These are phyloP conservation scores for Conus canariensis DNA, from an alignment of 2,888 invertebrate species.

Conservation along the genomic window DNA sequence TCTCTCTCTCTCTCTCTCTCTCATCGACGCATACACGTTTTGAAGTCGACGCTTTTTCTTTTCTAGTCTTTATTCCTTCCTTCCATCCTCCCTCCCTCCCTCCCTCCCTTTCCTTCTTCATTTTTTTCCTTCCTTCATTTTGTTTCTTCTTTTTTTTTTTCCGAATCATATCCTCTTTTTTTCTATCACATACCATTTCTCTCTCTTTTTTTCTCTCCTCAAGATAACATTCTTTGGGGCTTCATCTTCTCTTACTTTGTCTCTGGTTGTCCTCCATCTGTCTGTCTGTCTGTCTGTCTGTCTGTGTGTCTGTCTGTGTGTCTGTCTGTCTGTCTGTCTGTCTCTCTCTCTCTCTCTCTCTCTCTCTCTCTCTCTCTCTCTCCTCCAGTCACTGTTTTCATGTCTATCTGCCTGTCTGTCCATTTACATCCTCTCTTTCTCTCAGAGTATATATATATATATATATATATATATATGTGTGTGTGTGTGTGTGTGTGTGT, in stretches of 20 bases:
- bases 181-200: neutral
- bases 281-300: neutral
- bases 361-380: neutral
- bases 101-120: too few species aligned
- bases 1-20: too few species aligned
- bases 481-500: constrained; percentile 7
- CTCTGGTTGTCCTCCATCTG: neutral
- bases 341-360: neutral
- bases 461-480: neutral
- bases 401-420: neutral
- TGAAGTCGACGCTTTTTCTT: too few species aligned
- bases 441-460: neutral
- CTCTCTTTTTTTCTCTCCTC: neutral
- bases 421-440: neutral
- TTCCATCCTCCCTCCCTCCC: too few species aligned
- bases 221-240: neutral
- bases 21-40: too few species aligned
- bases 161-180: too few species aligned
- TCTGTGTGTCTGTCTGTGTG: neutral
- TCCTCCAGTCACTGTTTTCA: neutral
- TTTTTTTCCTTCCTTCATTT: too few species aligned
- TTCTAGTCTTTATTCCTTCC: too few species aligned
- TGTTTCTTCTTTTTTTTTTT: too few species aligned
- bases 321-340: neutral
- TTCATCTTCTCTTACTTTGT: neutral